Evolutionary conservation across 2,113 vertebrate genomes (phyloP), one percentile per base, ranked within the genome.

Genomic region (Herpetotheres cachinnans): DNA sequence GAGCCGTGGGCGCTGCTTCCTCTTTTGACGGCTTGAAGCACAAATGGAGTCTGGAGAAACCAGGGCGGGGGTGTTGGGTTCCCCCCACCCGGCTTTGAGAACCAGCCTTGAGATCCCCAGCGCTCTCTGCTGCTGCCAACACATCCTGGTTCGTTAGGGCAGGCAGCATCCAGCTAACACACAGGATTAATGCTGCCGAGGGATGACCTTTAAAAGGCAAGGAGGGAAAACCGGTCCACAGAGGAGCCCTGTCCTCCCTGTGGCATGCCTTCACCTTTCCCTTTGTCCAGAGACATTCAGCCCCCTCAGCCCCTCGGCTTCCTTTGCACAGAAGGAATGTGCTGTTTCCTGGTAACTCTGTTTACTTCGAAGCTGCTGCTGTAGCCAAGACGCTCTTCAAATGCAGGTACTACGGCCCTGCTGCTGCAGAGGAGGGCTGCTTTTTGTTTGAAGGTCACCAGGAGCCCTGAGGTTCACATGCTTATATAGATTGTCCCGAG

Each of bases 331-430:
- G 47, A 9, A 36, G 86, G 86, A 40, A 71, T 82, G 78, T 17
- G 47, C 69, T 34, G 80, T 81, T 85, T 81, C 74, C 73, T 85
- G 76, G 82, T 78, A 42, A 50, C 82, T 74, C 69, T 81, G 56
- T 63, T 85, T 47, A 21, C 66, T 67, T 9, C 3, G 30, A 46
- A 47, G 73, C 74, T 36, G 36, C 79, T 50, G 59, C 66, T 27
- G 42, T 3, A 26, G 58, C 56, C 34, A 22, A n/a, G 54, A 6
- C 2, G 7, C 55, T 26, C 54, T 27, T 86, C 46, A 20, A 4
- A 32, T 4, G 44, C 81, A 44, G 79, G 8, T 63, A 21, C 5
- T 13, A 4, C 3, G 1, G 65, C 16, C 49, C 49, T 16, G 49
- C 67, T 14, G 50, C 34, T 34, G 2, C 5, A 4, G 47, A 21